These are phyloP conservation scores for Eurois occulta DNA, from an alignment of 2,888 invertebrate species.

Conservation along the genomic window DNA sequence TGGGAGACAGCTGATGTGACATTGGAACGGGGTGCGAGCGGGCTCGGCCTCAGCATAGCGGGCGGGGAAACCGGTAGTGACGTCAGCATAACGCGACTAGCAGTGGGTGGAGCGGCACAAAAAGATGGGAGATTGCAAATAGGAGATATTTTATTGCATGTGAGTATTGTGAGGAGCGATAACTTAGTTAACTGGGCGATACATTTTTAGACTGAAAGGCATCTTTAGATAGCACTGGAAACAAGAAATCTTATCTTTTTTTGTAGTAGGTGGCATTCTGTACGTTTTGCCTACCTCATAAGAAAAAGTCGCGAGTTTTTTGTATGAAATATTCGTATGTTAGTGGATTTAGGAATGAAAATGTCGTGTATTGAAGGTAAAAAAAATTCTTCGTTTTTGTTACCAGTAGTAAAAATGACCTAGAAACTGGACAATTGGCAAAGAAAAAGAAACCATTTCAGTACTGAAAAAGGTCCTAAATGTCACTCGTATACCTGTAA, in stretches of 20 bases:
- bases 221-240: neutral
- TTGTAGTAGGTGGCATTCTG: neutral
- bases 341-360: neutral
- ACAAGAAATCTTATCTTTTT: neutral
- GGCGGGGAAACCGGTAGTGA: constrained; percentile 99
- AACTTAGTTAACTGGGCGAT: neutral
- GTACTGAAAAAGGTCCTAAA: neutral
- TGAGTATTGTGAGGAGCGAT: constrained; percentile 68
- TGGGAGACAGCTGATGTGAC: constrained; percentile 98
- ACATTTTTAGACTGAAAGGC: neutral
- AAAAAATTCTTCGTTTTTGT: neutral
- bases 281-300: neutral
- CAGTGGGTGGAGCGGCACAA: constrained; percentile 98
- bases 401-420: neutral
- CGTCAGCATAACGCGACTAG: constrained; percentile 99
- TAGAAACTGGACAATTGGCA: constrained; percentile 7
- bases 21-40: constrained; percentile 96
- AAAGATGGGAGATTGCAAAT: constrained; percentile 96
- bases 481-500: constrained; percentile 10
- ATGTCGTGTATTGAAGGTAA: neutral
- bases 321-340: neutral
- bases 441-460: neutral
- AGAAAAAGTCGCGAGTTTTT: neutral
- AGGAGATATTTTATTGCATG: constrained; percentile 97
- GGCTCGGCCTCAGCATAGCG: constrained; percentile 99